These are phyloP conservation scores for Pseudochirops corinnae DNA, from an alignment of 2,797 vertebrate species.

Conservation along the genomic window DNA sequence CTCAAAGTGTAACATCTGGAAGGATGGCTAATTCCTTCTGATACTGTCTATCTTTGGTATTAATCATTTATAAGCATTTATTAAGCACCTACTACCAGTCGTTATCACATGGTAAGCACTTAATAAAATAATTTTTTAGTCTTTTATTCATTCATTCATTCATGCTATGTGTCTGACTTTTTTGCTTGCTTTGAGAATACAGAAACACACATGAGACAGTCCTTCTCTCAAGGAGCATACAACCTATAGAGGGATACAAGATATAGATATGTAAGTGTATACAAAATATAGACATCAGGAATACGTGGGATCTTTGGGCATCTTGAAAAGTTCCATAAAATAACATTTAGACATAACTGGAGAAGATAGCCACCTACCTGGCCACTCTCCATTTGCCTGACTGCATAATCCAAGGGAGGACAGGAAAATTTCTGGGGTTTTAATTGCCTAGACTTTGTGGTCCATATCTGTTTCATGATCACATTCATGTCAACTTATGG, in stretches of 20 bases:
- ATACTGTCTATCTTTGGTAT: not conserved
- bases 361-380: not conserved
- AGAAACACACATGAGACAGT: not conserved
- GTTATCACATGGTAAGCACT: not conserved
- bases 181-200: not conserved
- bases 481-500: not conserved
- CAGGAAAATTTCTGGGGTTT: not conserved
- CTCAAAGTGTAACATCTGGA: not conserved
- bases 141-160: not conserved
- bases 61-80: not conserved
- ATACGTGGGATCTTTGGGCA: not conserved
- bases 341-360: not conserved
- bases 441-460: not conserved
- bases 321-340: not conserved
- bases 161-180: not conserved
- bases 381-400: not conserved
- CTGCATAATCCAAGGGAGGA: not conserved
- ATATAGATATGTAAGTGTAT: not conserved
- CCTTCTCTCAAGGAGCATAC: not conserved
- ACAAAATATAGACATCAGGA: not conserved
- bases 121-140: not conserved
- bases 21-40: not conserved
- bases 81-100: not conserved
- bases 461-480: not conserved
- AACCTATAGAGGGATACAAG: not conserved